Evolutionary conservation across 2,797 vertebrate genomes (phyloP).

Genomic region (Psittacula derbiana): DNA sequence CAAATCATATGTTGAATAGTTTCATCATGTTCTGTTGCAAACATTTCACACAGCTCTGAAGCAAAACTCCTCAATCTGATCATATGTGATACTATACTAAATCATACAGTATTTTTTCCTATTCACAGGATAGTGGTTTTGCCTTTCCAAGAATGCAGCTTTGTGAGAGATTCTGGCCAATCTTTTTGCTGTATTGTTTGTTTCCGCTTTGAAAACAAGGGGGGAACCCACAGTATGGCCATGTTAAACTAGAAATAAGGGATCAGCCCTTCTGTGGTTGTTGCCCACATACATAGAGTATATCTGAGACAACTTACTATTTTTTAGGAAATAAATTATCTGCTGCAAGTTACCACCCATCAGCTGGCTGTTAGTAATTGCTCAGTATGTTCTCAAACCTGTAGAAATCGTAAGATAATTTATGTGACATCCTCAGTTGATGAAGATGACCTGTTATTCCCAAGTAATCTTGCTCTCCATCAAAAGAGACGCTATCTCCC

Average conservation of each 20-base stretch:
- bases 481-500: not conserved
- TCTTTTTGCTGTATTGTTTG: not conserved
- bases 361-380: slow-evolving; percentile 6
- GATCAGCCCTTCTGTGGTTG: not conserved
- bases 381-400: not conserved
- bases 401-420: not conserved
- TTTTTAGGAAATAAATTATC: not conserved
- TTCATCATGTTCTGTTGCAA: not conserved
- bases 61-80: not conserved
- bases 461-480: slow-evolving; percentile 31
- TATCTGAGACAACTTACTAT: not conserved
- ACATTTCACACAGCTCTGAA: not conserved
- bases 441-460: slow-evolving; percentile 36
- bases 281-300: not conserved
- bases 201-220: not conserved
- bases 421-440: not conserved
- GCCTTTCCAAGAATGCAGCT: not conserved
- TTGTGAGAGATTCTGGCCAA: not conserved
- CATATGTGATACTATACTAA: not conserved
- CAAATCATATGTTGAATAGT: not conserved
- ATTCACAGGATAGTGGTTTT: not conserved
- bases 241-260: not conserved
- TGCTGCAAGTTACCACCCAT: not conserved
- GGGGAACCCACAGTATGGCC: too few relatives aligned
- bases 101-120: not conserved